phyloP scores from a whole-genome alignment of 2,888 invertebrate species.

The Lissonota sp. region DNA sequence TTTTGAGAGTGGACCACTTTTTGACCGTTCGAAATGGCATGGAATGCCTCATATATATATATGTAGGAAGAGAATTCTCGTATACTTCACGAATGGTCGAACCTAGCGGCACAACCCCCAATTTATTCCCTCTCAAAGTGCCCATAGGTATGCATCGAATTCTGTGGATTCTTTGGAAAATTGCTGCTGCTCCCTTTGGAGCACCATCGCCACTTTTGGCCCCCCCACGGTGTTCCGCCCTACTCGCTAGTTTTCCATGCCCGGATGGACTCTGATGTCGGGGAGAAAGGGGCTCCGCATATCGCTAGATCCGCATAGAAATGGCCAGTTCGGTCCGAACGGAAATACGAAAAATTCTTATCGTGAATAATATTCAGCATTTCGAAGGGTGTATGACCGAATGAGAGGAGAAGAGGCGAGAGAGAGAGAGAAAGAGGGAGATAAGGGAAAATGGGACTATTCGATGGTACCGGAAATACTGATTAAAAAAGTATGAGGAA shows the following conservation, averaged over 20 bases:
- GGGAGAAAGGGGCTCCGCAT: conserved; percentile 45
- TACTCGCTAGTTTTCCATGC: conserved; percentile 19
- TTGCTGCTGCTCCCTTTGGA: conserved; percentile 71
- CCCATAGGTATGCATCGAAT: conserved; percentile 77
- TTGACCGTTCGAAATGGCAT: too few species aligned
- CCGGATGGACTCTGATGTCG: conserved; percentile 45
- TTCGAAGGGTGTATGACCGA: conserved; percentile 40
- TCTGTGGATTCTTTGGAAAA: conserved; percentile 77
- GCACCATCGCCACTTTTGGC: conserved; percentile 29
- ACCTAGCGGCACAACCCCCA: conserved; percentile 65
- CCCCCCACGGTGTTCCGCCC: conserved; percentile 27
- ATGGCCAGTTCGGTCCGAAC: conserved; percentile 69
- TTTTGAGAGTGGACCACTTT: too few species aligned
- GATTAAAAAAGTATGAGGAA: too few species aligned
- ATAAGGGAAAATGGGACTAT: too few species aligned
- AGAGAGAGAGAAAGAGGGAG: conserved; percentile 29
- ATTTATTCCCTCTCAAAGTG: conserved; percentile 74
- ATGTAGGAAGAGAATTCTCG: conserved; percentile 23
- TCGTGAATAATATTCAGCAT: conserved; percentile 77
- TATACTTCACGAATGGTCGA: conserved; percentile 44
- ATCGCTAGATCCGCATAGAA: conserved; percentile 72
- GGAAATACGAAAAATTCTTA: conserved; percentile 77
- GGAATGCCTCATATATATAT: neutral
- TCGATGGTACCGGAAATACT: too few species aligned
- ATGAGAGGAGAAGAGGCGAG: neutral